Conservation (phyloP, 2,888 invertebrate species). For the Tethea ocularis region DNA sequence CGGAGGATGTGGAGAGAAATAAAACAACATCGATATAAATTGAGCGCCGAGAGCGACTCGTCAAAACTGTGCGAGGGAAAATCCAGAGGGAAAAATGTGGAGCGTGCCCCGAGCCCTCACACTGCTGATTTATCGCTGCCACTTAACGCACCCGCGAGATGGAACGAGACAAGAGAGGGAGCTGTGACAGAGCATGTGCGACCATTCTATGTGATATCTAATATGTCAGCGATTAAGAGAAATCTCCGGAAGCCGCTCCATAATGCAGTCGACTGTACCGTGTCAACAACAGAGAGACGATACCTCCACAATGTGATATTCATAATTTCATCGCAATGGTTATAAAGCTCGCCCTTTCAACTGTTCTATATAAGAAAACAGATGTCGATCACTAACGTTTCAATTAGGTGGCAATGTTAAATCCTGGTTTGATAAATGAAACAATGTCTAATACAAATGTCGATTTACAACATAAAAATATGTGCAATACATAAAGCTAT, state of each 20-base stretch:
- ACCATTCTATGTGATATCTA: not conserved
- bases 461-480: not conserved
- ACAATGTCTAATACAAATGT: not conserved
- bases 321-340: not conserved
- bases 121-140: not conserved
- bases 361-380: not conserved
- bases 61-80: not conserved
- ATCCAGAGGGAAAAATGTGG: not conserved
- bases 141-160: not conserved
- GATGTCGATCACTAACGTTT: no score
- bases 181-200: not conserved
- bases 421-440: not conserved
- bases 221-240: slow-evolving; percentile 1
- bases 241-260: not conserved
- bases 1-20: not conserved
- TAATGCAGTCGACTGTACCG: not conserved
- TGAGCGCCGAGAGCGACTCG: not conserved
- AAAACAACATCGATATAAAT: slow-evolving; percentile 1
- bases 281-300: not conserved
- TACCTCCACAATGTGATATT: not conserved
- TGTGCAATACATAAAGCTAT: not conserved
- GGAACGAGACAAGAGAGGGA: not conserved
- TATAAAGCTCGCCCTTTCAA: not conserved
- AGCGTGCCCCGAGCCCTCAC: not conserved
- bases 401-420: no score